Evolutionary conservation across 2,888 invertebrate species (phyloP).

Genomic region (Piscicola geometra): DNA sequence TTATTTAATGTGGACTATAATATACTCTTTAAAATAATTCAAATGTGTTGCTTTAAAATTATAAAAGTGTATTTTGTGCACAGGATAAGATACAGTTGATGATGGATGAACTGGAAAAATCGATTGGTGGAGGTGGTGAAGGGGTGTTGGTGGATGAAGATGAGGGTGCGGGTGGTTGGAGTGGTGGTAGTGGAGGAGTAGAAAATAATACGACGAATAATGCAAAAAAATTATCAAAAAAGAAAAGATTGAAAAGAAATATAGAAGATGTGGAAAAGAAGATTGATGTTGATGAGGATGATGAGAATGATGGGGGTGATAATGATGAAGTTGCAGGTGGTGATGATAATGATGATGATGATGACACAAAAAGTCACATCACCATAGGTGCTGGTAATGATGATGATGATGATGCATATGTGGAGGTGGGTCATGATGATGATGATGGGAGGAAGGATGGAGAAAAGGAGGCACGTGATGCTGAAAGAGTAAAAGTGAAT

Average conservation of each 20-base stretch:
- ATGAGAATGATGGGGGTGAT: neutral
- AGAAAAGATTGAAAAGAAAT: neutral
- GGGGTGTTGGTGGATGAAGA: too few relatives aligned
- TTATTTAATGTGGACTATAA: too few relatives aligned
- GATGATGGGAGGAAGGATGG: neutral
- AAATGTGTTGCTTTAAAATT: too few relatives aligned
- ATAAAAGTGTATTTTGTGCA: too few relatives aligned
- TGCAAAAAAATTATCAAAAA: neutral
- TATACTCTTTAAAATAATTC: too few relatives aligned
- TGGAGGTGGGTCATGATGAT: neutral
- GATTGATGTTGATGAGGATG: neutral
- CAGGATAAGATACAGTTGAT: slow-evolving; percentile 6
- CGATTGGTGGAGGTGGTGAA: neutral
- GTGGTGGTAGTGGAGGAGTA: too few relatives aligned
- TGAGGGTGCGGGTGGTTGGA: neutral
- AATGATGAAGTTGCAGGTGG: neutral
- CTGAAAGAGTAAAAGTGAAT: too few relatives aligned
- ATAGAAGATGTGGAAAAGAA: neutral
- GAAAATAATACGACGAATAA: neutral
- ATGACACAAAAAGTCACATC: neutral
- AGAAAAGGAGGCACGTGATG: neutral
- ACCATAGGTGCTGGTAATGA: neutral
- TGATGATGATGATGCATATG: neutral
- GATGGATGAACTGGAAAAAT: neutral
- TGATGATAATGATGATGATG: neutral